These are phyloP conservation scores for Echinarachnius parma DNA, from an alignment of 53 echinoderm and acorn worm genomes.

Conservation along the genomic window DNA sequence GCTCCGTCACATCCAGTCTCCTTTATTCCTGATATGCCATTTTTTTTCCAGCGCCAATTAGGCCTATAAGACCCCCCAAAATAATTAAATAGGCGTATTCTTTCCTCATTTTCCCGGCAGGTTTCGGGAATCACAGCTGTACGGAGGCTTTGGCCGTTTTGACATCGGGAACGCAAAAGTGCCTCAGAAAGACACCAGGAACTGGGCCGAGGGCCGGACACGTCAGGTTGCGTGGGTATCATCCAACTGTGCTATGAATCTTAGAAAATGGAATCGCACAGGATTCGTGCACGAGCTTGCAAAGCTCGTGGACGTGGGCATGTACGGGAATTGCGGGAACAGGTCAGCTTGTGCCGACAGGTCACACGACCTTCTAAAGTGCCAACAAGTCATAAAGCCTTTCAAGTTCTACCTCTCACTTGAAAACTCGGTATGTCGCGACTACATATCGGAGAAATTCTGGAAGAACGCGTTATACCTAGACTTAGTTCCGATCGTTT, in stretches of 20 bases:
- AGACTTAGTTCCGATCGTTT: conserved; percentile 33
- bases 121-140: conserved; percentile 6
- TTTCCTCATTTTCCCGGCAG: no score
- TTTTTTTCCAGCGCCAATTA: no score
- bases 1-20: no score
- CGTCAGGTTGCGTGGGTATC: conserved; percentile 24
- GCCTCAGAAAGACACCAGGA: background rate
- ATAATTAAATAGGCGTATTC: no score
- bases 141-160: conserved; percentile 24
- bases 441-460: conserved; percentile 43
- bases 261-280: conserved; percentile 14
- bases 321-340: conserved; percentile 34
- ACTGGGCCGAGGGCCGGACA: conserved; percentile 32
- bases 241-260: conserved; percentile 28
- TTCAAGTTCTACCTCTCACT: conserved; percentile 40
- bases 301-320: conserved; percentile 16
- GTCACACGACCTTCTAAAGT: no score
- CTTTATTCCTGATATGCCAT: no score
- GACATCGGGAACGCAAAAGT: background rate
- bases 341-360: background rate
- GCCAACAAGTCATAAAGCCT: conserved; percentile 16
- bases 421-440: conserved; percentile 38
- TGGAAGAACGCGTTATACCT: conserved; percentile 32
- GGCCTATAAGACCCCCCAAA: no score
- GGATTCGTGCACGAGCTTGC: conserved; percentile 25